Percentiles rank a stretch among this genome's conserved stretches.
These are phyloP conservation scores for Baccha elongata DNA, from an alignment of 2,888 invertebrate species.

Conservation along the genomic window DNA sequence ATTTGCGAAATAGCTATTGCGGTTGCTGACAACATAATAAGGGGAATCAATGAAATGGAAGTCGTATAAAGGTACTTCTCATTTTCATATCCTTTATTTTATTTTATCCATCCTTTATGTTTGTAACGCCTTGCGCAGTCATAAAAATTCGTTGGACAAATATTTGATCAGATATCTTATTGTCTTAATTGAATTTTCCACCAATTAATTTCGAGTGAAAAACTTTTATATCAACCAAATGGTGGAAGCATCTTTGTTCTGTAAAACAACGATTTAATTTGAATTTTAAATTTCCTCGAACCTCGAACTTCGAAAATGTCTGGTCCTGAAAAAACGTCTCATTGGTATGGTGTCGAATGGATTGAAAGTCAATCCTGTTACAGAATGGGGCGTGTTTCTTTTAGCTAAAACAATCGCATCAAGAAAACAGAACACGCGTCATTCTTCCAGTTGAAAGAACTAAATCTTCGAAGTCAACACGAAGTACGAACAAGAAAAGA, in stretches of 20 bases:
- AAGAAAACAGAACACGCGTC: constrained; percentile 36
- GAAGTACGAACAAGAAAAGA: constrained; percentile 49
- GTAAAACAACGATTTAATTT: constrained; percentile 65
- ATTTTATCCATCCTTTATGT: no score
- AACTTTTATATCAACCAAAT: no score
- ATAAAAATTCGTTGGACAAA: constrained; percentile 64
- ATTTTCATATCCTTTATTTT: no score
- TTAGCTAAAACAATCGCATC: constrained; percentile 45
- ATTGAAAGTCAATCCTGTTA: constrained; percentile 52
- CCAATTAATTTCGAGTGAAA: constrained; percentile 64
- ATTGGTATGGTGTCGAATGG: constrained; percentile 39
- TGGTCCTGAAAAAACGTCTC: no score
- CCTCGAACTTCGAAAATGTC: no score
- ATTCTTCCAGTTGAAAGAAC: constrained; percentile 53
- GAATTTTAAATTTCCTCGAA: constrained; percentile 62
- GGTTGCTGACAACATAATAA: constrained; percentile 34
- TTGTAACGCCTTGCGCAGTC: no score
- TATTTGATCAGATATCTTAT: constrained; percentile 69
- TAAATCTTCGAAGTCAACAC: constrained; percentile 17
- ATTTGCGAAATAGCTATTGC: constrained; percentile 36
- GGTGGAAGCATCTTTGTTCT: no score
- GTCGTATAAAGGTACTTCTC: no score
- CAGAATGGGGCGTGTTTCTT: constrained; percentile 39
- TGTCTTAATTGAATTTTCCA: constrained; percentile 69
- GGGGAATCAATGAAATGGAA: constrained; percentile 50